These are phyloP conservation scores for Petrolisthes cinctipes DNA, from an alignment of 2,888 invertebrate species.

Conservation along the genomic window DNA sequence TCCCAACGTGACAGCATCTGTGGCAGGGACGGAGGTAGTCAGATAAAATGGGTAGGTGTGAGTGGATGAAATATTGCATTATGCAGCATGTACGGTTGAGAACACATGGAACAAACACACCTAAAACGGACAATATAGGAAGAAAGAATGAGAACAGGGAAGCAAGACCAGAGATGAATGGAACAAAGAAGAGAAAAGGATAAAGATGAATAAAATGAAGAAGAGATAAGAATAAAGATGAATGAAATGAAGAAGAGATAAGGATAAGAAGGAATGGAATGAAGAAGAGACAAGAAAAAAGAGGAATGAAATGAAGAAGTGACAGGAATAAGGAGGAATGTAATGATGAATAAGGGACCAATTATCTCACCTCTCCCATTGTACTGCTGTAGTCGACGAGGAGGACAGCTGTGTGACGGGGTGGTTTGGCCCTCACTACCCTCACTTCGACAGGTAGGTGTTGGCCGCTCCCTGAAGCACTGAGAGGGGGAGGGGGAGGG, in stretches of 20 bases:
- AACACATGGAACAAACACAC: no score
- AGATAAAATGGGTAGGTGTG: no score
- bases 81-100: no score
- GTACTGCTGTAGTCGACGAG: conserved; percentile 10
- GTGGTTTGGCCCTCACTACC: neutral
- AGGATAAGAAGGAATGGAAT: neutral
- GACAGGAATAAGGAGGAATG: neutral
- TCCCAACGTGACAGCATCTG: neutral
- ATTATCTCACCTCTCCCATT: conserved; percentile 9
- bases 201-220: neutral
- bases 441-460: no score
- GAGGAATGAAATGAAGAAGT: neutral
- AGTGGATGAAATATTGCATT: no score
- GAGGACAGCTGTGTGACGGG: neutral
- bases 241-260: neutral
- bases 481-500: no score
- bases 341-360: neutral
- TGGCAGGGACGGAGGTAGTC: neutral
- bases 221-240: neutral
- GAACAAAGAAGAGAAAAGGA: neutral
- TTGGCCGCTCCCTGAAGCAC: no score
- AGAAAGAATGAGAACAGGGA: neutral
- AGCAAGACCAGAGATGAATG: no score
- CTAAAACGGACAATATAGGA: no score
- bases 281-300: neutral